A percentile compares a stretch with the other conserved stretches of the same genome.
Evolutionary conservation across 2,797 vertebrate genomes (phyloP).

Genomic region (Alcedo atthis): DNA sequence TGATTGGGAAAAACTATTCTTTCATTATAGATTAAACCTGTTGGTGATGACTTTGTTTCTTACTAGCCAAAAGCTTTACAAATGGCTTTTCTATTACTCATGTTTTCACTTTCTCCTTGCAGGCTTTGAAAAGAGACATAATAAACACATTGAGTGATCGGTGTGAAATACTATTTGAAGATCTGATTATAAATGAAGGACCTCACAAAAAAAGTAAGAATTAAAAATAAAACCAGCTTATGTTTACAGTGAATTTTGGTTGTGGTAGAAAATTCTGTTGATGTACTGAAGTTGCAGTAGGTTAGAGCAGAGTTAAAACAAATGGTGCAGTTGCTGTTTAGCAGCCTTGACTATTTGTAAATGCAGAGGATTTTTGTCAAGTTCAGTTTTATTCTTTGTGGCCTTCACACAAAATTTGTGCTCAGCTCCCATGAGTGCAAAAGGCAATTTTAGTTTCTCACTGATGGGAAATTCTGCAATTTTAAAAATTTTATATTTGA

Average conservation of each 20-base stretch:
- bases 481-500: neutral
- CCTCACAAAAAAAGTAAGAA: conserved; percentile 78
- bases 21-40: neutral
- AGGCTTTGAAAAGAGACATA: conserved; percentile 92
- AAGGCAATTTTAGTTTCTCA: neutral
- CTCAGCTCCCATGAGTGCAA: neutral
- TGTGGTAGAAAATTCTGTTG: neutral
- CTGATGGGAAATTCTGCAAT: neutral
- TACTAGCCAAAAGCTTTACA: neutral
- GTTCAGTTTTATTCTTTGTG: neutral
- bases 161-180: conserved; percentile 91
- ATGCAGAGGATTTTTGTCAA: neutral
- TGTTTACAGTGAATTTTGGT: neutral
- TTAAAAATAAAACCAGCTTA: neutral
- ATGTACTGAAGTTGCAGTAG: neutral
- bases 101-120: neutral
- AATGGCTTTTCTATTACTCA: neutral
- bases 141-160: conserved; percentile 89
- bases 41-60: neutral
- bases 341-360: neutral
- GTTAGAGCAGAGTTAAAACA: neutral
- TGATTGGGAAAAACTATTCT: neutral
- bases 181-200: conserved; percentile 82
- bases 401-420: neutral
- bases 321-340: neutral